phyloP scores from a whole-genome alignment of 1,140 invertebrate species.

The Drosophila suzukii region DNA sequence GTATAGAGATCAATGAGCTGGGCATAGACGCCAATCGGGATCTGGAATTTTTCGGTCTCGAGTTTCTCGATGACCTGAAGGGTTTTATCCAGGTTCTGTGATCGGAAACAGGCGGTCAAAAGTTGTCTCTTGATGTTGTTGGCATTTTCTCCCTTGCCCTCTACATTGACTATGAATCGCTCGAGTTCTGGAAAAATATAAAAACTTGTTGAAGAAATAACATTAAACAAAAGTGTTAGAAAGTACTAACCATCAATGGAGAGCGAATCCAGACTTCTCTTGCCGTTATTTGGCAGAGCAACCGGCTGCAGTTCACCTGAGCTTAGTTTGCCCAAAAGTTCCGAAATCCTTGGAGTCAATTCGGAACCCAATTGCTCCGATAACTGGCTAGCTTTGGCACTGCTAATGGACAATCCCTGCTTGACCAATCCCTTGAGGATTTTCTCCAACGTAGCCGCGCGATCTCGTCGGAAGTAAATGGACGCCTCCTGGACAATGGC shows the following conservation, averaged over 20 bases:
- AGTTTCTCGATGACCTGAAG: constrained; percentile 85
- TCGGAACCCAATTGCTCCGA: constrained; percentile 87
- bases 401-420: constrained; percentile 88
- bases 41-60: constrained; percentile 86
- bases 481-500: constrained; percentile 85
- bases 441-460: constrained; percentile 68
- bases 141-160: constrained; percentile 85
- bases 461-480: constrained; percentile 60
- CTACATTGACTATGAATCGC: constrained; percentile 85
- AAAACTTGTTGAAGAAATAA: not conserved
- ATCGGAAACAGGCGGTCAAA: constrained; percentile 87
- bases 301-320: constrained; percentile 87
- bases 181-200: constrained; percentile 84
- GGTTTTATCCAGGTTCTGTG: constrained; percentile 88
- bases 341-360: constrained; percentile 87
- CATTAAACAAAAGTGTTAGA: not conserved
- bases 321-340: constrained; percentile 87
- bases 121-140: constrained; percentile 87
- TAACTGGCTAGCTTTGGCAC: constrained; percentile 86
- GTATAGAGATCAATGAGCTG: constrained; percentile 88
- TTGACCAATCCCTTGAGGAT: constrained; percentile 86
- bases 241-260: constrained; percentile 69
- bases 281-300: constrained; percentile 82
- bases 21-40: constrained; percentile 86
- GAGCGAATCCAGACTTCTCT: constrained; percentile 58